These are phyloP conservation scores for Varecia variegata DNA, from an alignment of 2,797 vertebrate species.

Conservation along the genomic window DNA sequence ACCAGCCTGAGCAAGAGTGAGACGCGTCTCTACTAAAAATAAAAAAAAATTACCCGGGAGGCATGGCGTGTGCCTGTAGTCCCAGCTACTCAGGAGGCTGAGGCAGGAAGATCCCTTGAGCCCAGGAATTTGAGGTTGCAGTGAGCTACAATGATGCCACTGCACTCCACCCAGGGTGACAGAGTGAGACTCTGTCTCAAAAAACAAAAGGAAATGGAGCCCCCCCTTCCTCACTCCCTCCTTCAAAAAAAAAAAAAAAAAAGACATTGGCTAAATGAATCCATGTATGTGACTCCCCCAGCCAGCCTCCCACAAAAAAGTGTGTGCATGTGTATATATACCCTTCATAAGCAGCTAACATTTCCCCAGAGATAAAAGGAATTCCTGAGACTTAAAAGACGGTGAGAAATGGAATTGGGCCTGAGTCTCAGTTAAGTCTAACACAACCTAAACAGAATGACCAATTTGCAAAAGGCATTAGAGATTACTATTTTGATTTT, in stretches of 20 bases:
- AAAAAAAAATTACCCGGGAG: too few species aligned
- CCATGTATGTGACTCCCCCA: not conserved
- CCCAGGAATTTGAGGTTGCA: too few species aligned
- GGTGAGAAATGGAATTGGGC: not conserved
- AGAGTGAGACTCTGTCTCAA: too few species aligned
- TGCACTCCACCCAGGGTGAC: too few species aligned
- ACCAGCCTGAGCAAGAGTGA: too few species aligned
- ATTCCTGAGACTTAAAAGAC: not conserved
- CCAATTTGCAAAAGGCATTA: not conserved
- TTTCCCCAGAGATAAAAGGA: conserved; percentile 10
- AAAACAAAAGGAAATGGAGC: too few species aligned
- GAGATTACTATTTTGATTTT: conserved; percentile 6
- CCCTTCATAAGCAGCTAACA: not conserved
- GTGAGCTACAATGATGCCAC: too few species aligned
- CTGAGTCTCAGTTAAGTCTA: not conserved
- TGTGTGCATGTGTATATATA: not conserved
- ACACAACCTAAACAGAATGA: not conserved
- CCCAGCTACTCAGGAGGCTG: too few species aligned
- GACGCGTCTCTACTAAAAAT: too few species aligned
- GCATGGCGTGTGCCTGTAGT: too few species aligned
- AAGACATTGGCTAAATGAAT: not conserved
- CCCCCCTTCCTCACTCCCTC: too few species aligned
- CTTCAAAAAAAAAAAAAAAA: not conserved
- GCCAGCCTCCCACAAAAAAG: not conserved
- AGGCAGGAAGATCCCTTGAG: too few species aligned